Evolutionary conservation across 2,113 vertebrate species (phyloP).

Genomic region (Rhinogobius similis): DNA sequence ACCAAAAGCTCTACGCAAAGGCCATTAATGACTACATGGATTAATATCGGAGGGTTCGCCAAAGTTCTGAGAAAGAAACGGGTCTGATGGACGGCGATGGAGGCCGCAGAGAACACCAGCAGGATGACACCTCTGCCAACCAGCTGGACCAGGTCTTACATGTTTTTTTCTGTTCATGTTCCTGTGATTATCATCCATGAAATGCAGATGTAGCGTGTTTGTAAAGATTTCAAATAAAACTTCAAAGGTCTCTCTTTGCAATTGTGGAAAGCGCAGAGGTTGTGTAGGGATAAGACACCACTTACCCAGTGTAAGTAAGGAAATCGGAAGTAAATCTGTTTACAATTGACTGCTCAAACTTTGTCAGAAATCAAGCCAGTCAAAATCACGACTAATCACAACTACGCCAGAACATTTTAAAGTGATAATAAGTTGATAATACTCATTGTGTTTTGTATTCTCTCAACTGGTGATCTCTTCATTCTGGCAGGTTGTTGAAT

Average conservation of each 20-base stretch:
- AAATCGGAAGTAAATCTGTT: too few relatives aligned
- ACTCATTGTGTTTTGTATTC: too few relatives aligned
- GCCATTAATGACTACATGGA: slow-evolving; percentile 68
- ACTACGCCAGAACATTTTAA: too few relatives aligned
- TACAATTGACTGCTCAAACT: too few relatives aligned
- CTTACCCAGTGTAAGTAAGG: too few relatives aligned
- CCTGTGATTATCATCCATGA: background rate
- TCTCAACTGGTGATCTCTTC: too few relatives aligned
- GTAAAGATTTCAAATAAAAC: slow-evolving; percentile 1
- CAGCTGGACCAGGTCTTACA: slow-evolving; percentile 62
- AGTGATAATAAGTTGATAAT: too few relatives aligned
- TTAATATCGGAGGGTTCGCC: slow-evolving; percentile 54
- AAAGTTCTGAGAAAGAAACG: slow-evolving; percentile 66
- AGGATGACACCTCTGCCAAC: slow-evolving; percentile 52
- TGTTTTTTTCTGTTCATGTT: background rate
- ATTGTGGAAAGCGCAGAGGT: background rate
- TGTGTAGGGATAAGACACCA: background rate
- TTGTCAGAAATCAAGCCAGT: too few relatives aligned
- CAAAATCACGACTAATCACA: too few relatives aligned
- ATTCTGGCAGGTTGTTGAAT: too few relatives aligned
- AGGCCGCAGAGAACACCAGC: slow-evolving; percentile 47
- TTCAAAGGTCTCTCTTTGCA: background rate
- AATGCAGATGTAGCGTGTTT: background rate
- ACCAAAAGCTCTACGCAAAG: slow-evolving; percentile 66
- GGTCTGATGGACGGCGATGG: slow-evolving; percentile 23